A percentile compares a stretch with the other conserved stretches of the same genome.
phyloP scores from a whole-genome alignment of 2,113 vertebrate genomes.

The Centropus unirufus region DNA sequence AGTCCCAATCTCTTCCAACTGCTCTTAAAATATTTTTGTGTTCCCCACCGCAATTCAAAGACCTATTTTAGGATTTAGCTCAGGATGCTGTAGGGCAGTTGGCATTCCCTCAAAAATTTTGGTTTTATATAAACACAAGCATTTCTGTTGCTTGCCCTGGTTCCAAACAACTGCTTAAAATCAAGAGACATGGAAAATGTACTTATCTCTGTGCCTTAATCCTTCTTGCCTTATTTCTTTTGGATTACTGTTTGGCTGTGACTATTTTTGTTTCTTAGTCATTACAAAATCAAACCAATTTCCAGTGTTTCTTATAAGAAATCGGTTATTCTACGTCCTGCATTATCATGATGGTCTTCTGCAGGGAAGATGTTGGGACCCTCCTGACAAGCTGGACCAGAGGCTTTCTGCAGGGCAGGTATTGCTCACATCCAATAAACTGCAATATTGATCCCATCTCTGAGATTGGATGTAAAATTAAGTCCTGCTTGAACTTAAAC shows the following conservation, averaged over 20 bases:
- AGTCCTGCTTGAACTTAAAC: neutral
- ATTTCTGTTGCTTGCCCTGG: neutral
- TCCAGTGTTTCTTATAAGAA: neutral
- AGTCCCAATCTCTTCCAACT: neutral
- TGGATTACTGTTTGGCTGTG: neutral
- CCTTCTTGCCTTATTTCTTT: slow-evolving; percentile 15
- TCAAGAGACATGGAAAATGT: neutral
- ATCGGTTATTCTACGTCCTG: neutral
- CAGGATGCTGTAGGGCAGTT: neutral
- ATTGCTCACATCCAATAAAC: neutral
- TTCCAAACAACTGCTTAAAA: slow-evolving; percentile 12
- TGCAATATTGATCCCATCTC: neutral
- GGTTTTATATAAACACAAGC: neutral
- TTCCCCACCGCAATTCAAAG: neutral
- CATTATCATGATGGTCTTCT: neutral
- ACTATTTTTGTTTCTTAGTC: slow-evolving; percentile 10
- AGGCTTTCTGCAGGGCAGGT: neutral
- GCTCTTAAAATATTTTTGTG: neutral
- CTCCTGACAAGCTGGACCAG: neutral
- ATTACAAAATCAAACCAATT: neutral
- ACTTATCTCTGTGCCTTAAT: neutral
- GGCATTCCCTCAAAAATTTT: slow-evolving; percentile 27
- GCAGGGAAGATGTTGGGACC: neutral
- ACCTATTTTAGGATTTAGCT: slow-evolving; percentile 6
- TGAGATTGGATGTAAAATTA: neutral